Evolutionary conservation across 2,888 invertebrate species (phyloP), one percentile per base, ranked within the genome.

Genomic region (Baccha elongata): DNA sequence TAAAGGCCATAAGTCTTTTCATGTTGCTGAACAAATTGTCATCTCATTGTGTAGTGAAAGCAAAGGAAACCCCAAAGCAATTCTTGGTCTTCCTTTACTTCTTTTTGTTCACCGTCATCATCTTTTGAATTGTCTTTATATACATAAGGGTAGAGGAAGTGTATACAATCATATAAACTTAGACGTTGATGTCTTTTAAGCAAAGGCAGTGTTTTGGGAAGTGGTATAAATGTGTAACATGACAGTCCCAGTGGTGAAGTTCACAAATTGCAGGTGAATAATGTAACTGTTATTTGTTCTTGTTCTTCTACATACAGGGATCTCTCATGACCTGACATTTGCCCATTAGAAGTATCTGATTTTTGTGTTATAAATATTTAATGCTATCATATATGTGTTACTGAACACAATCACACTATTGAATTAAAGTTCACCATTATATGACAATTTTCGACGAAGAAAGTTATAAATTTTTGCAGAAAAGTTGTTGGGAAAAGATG

Each of bases 11-110:
- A 67, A 67, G 71, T 72, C 78, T 78, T 76, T 83, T 78, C 72
- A 72, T 78, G 67, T 78, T 78, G 60, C 72, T 62, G 76, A 78
- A 72, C 83, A 83, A 83, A 83, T 83, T 78, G 83, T 83, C 83
- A 78, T 83, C 76, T 76, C 67, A 72, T 83, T 83, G 76, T 76
- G 50, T 55, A 58, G 64, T 46, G 65, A 76, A 76, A 67, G 48
- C 68, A 78, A 68, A 52, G 78, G 44, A 76, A 76, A 26, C 32
- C 76, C 53, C 48, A 67, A 76, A 48, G 78, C 68, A n/a, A 48
- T 37, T 67, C 32, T 52, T 68, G 11, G 23, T 69, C 35, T 44
- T 26, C 1, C 17, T 26, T 48, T 29, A 7, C 29, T 26, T 11
- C 46, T 15, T 35, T 29, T 32, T n/a, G 29, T 35, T 23, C 17